Evolutionary conservation across 1,140 invertebrate genomes (phyloP), one percentile per base, ranked within the genome.

Genomic region (Cardiocondyla obscurior): DNA sequence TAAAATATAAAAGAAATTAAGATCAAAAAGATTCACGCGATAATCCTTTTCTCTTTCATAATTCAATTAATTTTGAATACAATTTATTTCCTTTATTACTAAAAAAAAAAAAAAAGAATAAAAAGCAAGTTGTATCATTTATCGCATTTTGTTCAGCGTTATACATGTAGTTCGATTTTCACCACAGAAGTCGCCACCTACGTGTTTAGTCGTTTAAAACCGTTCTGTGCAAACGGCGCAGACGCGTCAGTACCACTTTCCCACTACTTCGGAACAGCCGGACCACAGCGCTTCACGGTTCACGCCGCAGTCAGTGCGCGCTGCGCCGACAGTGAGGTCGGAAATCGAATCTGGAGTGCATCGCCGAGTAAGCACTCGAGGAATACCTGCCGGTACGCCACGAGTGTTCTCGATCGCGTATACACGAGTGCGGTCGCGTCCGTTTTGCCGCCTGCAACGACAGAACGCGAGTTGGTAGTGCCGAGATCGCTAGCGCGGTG

Each of bases 281-380:
- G n/a, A n/a, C n/a, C n/a, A n/a, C n/a, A n/a, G n/a, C n/a, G 2
- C 12, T 76, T 36, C 44, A 30, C 58, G 7, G 8, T 76, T 28
- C 51, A 30, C 58, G 62, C 76, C 73, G 22, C 69, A 55, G 53
- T 55, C 85, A 91, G 89, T 91, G 89, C 87, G 90, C 87, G 49
- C 83, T 65, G 83, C 74, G 73, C 82, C 60, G 62, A 33, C 51
- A 84, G 67, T 46, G 49, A 57, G 65, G 82, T 81, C 58, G 85
- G 83, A 65, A n/a, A n/a, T n/a, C n/a, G n/a, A n/a, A n/a, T n/a
- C n/a, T n/a, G n/a, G n/a, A n/a, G n/a, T n/a, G n/a, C n/a, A n/a
- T n/a, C n/a, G n/a, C n/a, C n/a, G n/a, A n/a, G n/a, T n/a, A n/a
- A n/a, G n/a, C n/a, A n/a, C n/a, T n/a, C n/a, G n/a, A n/a, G n/a